Evolutionary conservation across 2,888 invertebrate genomes (phyloP).

Genomic region (Leucoptera coffeella): DNA sequence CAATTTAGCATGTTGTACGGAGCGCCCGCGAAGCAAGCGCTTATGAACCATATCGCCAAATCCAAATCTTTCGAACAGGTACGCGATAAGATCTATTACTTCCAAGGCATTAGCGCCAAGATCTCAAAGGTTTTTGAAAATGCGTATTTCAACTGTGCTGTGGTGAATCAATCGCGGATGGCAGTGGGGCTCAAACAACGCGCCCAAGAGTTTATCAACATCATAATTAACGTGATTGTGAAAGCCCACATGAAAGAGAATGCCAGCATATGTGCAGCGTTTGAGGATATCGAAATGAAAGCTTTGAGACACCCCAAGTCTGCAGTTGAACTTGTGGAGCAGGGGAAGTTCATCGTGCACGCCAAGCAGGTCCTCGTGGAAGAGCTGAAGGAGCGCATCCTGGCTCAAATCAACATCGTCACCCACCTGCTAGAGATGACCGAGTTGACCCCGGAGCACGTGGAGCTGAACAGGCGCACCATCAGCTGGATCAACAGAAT

Average conservation of each 20-base stretch:
- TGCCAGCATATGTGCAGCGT: constrained; percentile 62
- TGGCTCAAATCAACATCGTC: constrained; percentile 58
- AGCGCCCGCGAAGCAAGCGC: constrained; percentile 28
- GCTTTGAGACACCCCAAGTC: constrained; percentile 69
- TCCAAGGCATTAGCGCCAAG: constrained; percentile 53
- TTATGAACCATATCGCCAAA: constrained; percentile 38
- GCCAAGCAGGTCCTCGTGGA: constrained; percentile 69
- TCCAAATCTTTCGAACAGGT: constrained; percentile 53
- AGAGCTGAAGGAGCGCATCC: constrained; percentile 63
- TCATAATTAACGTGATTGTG: constrained; percentile 58
- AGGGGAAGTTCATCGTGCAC: constrained; percentile 73
- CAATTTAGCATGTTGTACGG: constrained; percentile 56
- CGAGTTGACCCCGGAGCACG: constrained; percentile 65
- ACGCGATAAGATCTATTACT: constrained; percentile 55
- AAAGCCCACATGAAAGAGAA: constrained; percentile 60
- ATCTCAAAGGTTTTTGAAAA: constrained; percentile 58
- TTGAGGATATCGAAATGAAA: constrained; percentile 61
- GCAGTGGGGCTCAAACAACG: constrained; percentile 55
- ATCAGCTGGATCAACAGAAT: constrained; percentile 80
- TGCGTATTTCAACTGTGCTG: constrained; percentile 62
- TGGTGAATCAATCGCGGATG: constrained; percentile 57
- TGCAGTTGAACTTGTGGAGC: constrained; percentile 75
- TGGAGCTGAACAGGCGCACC: constrained; percentile 72
- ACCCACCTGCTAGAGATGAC: constrained; percentile 72
- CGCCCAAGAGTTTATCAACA: constrained; percentile 51